Conservation (phyloP, 2,113 vertebrate species). For the Hippocampus zosterae region DNA sequence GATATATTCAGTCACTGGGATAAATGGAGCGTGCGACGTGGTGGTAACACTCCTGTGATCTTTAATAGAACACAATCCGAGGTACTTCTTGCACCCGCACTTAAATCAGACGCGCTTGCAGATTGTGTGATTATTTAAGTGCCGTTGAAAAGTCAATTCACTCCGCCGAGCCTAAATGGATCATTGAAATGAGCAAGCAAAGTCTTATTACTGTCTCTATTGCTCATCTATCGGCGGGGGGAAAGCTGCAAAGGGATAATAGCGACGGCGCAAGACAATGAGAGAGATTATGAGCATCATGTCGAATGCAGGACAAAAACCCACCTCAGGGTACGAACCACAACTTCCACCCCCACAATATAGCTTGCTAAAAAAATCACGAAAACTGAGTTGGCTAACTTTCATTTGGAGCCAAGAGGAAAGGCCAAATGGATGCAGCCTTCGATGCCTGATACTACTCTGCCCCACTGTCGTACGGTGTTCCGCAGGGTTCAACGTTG, state of each 20-base stretch:
- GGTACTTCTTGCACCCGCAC: slow-evolving; percentile 38
- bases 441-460: too few species aligned
- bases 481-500: too few species aligned
- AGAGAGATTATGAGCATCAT: slow-evolving; percentile 21
- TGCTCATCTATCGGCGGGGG: slow-evolving; percentile 41
- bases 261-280: background rate
- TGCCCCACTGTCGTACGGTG: too few species aligned
- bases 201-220: slow-evolving; percentile 58
- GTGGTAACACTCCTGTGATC: slow-evolving; percentile 1
- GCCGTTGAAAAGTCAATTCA: slow-evolving; percentile 58
- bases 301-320: slow-evolving; percentile 25
- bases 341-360: background rate
- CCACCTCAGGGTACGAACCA: background rate
- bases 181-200: slow-evolving; percentile 53
- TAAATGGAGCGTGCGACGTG: background rate
- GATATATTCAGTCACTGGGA: background rate
- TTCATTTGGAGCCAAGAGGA: slow-evolving; percentile 7
- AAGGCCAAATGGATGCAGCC: background rate
- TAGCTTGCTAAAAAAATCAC: too few species aligned
- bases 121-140: slow-evolving; percentile 60
- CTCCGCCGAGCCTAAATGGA: slow-evolving; percentile 49
- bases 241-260: slow-evolving; percentile 17
- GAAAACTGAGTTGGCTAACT: too few species aligned
- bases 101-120: slow-evolving; percentile 50
- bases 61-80: slow-evolving; percentile 54